Conservation (phyloP, 2,888 invertebrate genomes). For the Lissonota sp. region DNA sequence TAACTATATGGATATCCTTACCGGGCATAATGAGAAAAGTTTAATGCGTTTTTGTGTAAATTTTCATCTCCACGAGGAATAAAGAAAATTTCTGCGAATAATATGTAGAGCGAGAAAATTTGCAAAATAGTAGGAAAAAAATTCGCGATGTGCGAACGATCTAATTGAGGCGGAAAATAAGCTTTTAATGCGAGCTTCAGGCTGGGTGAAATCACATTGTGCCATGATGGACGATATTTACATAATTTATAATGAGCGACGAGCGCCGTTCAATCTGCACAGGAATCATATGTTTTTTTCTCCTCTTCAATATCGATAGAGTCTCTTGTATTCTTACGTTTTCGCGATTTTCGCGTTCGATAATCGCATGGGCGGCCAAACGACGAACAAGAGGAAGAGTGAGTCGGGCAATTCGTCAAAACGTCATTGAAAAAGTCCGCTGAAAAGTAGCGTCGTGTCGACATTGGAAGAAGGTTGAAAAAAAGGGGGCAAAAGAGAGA, state of each 20-base stretch:
- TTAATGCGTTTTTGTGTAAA: background rate
- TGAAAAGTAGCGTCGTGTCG: constrained; percentile 26
- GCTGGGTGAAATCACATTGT: no score
- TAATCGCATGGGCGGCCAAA: background rate
- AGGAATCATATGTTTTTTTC: background rate
- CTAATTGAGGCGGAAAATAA: no score
- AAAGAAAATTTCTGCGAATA: no score
- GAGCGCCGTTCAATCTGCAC: background rate
- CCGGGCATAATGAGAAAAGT: constrained; percentile 14
- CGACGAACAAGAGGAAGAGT: background rate
- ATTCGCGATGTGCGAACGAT: no score
- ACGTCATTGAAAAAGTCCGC: constrained; percentile 33
- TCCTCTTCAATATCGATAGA: background rate
- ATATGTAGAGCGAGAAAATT: no score
- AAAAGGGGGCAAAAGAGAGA: background rate
- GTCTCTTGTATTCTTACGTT: background rate
- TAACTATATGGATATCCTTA: background rate
- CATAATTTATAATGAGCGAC: no score
- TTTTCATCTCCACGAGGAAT: no score
- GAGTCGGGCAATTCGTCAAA: constrained; percentile 10
- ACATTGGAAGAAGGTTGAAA: background rate
- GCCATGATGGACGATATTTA: no score
- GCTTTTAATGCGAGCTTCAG: no score
- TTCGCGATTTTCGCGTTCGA: constrained; percentile 5
- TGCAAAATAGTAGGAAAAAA: no score